A percentile compares a stretch with the other conserved stretches of the same genome.
phyloP scores from a whole-genome alignment of 2,888 invertebrate genomes.

The Ormia ochracea region DNA sequence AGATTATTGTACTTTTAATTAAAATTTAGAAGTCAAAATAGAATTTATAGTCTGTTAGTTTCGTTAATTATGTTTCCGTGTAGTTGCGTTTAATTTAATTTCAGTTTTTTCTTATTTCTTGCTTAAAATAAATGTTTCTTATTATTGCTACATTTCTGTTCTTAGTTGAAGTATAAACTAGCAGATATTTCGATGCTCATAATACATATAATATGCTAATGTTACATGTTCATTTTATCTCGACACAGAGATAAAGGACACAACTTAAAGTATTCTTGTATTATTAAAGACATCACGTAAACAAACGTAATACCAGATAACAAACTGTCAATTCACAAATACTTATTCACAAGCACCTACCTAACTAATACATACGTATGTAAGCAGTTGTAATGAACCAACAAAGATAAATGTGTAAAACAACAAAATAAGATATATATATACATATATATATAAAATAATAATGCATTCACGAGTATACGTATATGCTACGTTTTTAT shows the following conservation, averaged over 20 bases:
- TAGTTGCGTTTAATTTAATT: too few relatives aligned
- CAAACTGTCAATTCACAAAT: conserved; percentile 43
- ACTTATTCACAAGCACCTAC: not conserved
- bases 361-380: not conserved
- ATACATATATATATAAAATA: too few relatives aligned
- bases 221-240: not conserved
- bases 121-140: too few relatives aligned
- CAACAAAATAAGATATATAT: not conserved
- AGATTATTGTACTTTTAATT: too few relatives aligned
- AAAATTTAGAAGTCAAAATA: too few relatives aligned
- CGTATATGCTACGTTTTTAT: too few relatives aligned
- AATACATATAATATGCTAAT: conserved; percentile 8
- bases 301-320: conserved; percentile 40
- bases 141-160: not conserved
- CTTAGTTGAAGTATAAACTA: not conserved
- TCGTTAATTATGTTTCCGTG: too few relatives aligned
- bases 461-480: too few relatives aligned
- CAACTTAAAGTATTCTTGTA: not conserved
- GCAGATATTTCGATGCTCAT: too few relatives aligned
- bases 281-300: conserved; percentile 55
- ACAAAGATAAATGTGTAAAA: not conserved
- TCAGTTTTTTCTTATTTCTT: too few relatives aligned
- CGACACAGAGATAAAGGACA: not conserved
- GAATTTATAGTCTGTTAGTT: too few relatives aligned
- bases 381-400: not conserved